Evolutionary conservation across 2,888 invertebrate species (phyloP).

Genomic region (Diachrysia chrysitis): DNA sequence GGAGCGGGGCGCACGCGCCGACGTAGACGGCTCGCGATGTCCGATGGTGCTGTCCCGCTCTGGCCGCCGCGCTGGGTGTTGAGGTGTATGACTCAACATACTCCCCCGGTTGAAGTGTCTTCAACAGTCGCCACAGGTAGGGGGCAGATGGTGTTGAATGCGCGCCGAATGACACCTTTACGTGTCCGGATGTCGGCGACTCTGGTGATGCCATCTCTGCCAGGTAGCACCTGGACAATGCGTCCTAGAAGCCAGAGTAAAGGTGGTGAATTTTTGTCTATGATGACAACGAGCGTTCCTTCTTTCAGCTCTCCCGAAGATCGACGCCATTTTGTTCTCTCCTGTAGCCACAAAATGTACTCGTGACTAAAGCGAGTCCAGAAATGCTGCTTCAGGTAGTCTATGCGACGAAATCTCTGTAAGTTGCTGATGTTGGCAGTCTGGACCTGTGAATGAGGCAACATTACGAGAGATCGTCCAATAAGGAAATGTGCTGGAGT

Average conservation of each 20-base stretch:
- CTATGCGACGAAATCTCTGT: constrained; percentile 9
- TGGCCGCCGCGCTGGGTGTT: no score
- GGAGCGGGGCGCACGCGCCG: no score
- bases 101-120: no score
- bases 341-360: constrained; percentile 9
- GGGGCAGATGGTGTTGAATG: constrained; percentile 7
- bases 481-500: constrained; percentile 30
- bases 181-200: constrained; percentile 24
- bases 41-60: no score
- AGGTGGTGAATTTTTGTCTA: not conserved
- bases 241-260: constrained; percentile 18
- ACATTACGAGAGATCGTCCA: constrained; percentile 9
- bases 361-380: constrained; percentile 14
- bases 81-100: no score
- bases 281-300: constrained; percentile 8
- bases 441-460: constrained; percentile 9
- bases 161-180: constrained; percentile 10
- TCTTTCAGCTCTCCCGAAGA: constrained; percentile 13
- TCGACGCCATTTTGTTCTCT: constrained; percentile 19
- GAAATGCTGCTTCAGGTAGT: constrained; percentile 1
- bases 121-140: no score
- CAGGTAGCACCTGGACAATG: constrained; percentile 5
- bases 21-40: no score
- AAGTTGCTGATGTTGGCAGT: not conserved
- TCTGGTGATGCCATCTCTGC: constrained; percentile 17